Evolutionary conservation across 2,113 vertebrate genomes (phyloP).

Genomic region (Gymnocephalus cernua): DNA sequence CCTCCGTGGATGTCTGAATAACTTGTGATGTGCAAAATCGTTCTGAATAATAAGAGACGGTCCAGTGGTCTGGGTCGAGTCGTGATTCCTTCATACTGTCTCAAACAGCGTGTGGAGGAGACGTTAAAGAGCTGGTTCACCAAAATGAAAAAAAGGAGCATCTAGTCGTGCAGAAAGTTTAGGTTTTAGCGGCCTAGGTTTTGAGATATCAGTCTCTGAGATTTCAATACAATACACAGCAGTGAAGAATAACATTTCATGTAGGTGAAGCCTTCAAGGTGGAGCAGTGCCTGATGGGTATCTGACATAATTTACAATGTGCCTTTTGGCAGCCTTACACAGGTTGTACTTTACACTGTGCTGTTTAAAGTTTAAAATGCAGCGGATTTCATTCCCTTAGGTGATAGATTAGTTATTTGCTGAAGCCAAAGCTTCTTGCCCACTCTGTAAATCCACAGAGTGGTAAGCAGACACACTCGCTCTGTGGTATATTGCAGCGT

Average conservation of each 20-base stretch:
- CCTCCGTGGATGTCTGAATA: constrained; percentile 8
- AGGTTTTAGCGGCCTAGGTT: neutral
- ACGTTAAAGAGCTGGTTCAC: neutral
- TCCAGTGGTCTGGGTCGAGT: neutral
- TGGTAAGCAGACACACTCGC: neutral
- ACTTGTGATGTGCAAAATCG: constrained; percentile 13
- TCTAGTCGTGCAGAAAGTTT: neutral
- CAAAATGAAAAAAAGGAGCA: neutral
- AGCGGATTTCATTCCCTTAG: constrained; percentile 5
- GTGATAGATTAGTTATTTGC: constrained; percentile 7
- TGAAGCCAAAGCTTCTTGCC: neutral
- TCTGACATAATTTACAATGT: neutral
- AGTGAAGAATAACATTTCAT: too few relatives aligned
- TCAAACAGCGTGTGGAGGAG: neutral
- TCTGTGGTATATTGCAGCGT: neutral
- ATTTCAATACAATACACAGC: too few relatives aligned
- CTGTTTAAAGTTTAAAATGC: neutral
- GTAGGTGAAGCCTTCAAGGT: neutral
- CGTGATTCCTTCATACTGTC: neutral
- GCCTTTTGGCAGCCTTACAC: neutral
- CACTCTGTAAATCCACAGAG: constrained; percentile 18
- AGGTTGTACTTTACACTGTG: neutral
- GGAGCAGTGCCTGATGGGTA: neutral
- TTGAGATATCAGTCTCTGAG: neutral
- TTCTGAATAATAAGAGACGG: constrained; percentile 5